phyloP scores from a whole-genome alignment of 2,113 vertebrate species.

The Glaucomys volans region DNA sequence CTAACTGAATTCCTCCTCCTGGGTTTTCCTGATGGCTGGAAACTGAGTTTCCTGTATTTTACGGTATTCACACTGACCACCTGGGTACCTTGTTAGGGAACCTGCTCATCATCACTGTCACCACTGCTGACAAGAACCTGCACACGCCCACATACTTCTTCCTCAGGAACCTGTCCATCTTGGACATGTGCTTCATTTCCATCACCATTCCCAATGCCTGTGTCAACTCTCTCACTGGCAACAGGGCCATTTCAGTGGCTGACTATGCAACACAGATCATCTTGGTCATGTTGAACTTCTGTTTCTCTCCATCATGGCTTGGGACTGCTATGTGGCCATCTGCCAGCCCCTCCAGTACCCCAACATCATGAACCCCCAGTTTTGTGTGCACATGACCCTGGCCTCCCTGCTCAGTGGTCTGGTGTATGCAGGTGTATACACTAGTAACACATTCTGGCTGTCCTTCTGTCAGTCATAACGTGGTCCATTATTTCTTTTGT shows the following conservation, averaged over 20 bases:
- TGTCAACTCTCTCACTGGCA: neutral
- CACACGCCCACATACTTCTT: too few relatives aligned
- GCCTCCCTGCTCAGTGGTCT: neutral
- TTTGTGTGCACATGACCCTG: neutral
- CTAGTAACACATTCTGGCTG: neutral
- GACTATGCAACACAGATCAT: conserved; percentile 11
- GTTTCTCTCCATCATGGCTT: conserved; percentile 22
- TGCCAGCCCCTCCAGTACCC: conserved; percentile 13
- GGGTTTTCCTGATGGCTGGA: neutral
- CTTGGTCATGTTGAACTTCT: neutral
- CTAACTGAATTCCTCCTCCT: conserved; percentile 25
- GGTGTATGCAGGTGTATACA: conserved; percentile 13
- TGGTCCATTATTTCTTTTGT: conserved; percentile 60
- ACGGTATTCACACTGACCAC: neutral
- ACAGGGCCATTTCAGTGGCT: neutral
- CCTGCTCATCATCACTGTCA: too few relatives aligned
- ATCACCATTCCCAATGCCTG: neutral
- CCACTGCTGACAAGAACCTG: too few relatives aligned
- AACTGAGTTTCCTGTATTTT: neutral
- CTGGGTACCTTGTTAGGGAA: neutral
- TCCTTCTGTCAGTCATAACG: neutral
- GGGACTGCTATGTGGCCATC: neutral
- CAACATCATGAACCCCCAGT: neutral
- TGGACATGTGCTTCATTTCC: too few relatives aligned
- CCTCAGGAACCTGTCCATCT: too few relatives aligned